A percentile compares a stretch with the other conserved stretches of the same genome.
Conservation (phyloP, 1,140 invertebrate genomes). For the Helicoverpa armigera region DNA sequence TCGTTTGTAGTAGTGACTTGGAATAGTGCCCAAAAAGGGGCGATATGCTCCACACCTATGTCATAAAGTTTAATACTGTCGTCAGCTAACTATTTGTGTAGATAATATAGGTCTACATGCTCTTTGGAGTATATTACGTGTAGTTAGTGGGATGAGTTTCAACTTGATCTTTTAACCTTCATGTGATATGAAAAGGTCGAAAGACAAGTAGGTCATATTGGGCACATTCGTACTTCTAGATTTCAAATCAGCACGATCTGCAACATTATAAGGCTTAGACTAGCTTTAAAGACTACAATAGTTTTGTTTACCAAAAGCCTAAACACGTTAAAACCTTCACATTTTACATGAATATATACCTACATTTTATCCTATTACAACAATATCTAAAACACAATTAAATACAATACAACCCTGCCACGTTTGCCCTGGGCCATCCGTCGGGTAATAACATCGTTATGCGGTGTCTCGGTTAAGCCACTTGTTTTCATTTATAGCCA, state of each 20-base stretch:
- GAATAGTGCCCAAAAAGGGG: constrained; percentile 29
- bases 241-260: too few relatives aligned
- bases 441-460: constrained; percentile 61
- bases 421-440: constrained; percentile 28
- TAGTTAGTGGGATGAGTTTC: neutral
- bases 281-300: too few relatives aligned
- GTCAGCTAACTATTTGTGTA: neutral
- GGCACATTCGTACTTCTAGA: too few relatives aligned
- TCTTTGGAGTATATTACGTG: neutral
- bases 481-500: constrained; percentile 75
- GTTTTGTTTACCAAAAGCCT: too few relatives aligned
- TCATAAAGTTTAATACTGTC: constrained; percentile 31
- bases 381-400: constrained; percentile 10
- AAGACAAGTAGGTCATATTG: too few relatives aligned
- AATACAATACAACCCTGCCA: constrained; percentile 21
- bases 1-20: neutral
- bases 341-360: neutral
- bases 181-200: too few relatives aligned
- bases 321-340: too few relatives aligned
- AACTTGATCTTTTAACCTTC: neutral
- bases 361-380: neutral
- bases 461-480: constrained; percentile 64
- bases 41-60: constrained; percentile 17
- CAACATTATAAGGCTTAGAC: too few relatives aligned
- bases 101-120: constrained; percentile 1